Percentiles rank a stretch among this genome's conserved stretches.
These are phyloP conservation scores for Calliphora vicina DNA, from an alignment of 1,140 invertebrate species.

Conservation along the genomic window DNA sequence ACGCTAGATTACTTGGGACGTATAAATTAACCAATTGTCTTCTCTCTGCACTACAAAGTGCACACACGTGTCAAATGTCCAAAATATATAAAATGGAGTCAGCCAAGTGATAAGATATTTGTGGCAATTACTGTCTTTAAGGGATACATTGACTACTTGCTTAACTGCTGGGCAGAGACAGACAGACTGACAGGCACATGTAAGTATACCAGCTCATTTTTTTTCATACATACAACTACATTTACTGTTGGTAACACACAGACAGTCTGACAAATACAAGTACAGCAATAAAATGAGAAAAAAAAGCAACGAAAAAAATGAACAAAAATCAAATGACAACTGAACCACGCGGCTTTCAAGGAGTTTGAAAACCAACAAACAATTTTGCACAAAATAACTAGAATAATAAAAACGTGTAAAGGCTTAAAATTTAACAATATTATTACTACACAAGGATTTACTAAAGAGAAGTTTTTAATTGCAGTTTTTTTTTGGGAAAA, in stretches of 20 bases:
- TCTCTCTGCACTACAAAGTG: too few species aligned
- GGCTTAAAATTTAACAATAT: neutral
- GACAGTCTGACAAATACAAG: neutral
- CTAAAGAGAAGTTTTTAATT: neutral
- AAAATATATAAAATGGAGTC: too few species aligned
- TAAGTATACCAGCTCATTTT: neutral
- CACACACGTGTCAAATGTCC: too few species aligned
- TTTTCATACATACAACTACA: neutral
- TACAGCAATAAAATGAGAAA: neutral
- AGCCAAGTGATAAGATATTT: too few species aligned
- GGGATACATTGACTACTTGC: too few species aligned
- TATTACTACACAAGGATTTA: neutral
- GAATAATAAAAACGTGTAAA: neutral
- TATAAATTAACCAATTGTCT: too few species aligned
- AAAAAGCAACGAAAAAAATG: neutral
- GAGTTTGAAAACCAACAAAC: neutral
- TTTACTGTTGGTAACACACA: neutral
- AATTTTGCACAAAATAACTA: neutral
- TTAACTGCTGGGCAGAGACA: neutral
- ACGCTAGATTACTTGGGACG: too few species aligned
- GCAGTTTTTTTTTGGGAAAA: too few species aligned
- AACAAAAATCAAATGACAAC: neutral
- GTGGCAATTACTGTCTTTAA: too few species aligned
- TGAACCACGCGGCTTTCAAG: neutral
- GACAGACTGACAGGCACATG: neutral